Base-by-base conservation (phyloP, 2,888 invertebrate genomes). In the Tenodera sinensis region DNA sequence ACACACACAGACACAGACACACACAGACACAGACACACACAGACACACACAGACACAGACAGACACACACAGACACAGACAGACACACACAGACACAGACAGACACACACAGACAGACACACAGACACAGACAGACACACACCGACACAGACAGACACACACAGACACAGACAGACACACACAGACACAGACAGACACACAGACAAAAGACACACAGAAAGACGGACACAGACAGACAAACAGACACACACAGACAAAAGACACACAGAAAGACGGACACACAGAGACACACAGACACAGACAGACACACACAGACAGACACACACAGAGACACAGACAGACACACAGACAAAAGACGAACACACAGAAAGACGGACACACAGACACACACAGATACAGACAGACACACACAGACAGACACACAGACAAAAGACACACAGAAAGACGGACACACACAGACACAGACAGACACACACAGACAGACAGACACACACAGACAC, bases 61-160 rank as follows among this genome's bases (percentile, higher is more conserved):
- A 81, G 81, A 81, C 81, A 81, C 14, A 81, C 81, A 81, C 14
- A 81, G 81, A 81, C 14, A 81, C 14, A 81, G 81, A 81, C 14
- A 81, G 86, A 89, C 84, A 89, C 89, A 85, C 30, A 54, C 27
- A 88, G 86, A 89, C 87, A 88, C 34, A 85, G 87, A 54, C 30
- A 88, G 28, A 88, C 15, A 89, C 89, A 30, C 2, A 54, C 42
- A 54, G 47, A 89, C 34, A 89, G 89, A 34, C 30, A 7, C 12
- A n/a, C 85, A 88, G 28, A 89, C 83, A 34, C 54, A 34, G 15
- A 54, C 28, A 88, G 88, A 89, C 81, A 81, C 14, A n/a, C n/a
- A n/a, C n/a, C n/a, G n/a, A n/a, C n/a, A n/a, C n/a, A n/a, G n/a
- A n/a, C n/a, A n/a, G n/a, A 81, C 14, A 81, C 81, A 81, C 14